Percentiles rank a stretch among this genome's conserved stretches.
Evolutionary conservation across 2,888 invertebrate species (phyloP).

Genomic region (Himalopsyche kuldschensis): DNA sequence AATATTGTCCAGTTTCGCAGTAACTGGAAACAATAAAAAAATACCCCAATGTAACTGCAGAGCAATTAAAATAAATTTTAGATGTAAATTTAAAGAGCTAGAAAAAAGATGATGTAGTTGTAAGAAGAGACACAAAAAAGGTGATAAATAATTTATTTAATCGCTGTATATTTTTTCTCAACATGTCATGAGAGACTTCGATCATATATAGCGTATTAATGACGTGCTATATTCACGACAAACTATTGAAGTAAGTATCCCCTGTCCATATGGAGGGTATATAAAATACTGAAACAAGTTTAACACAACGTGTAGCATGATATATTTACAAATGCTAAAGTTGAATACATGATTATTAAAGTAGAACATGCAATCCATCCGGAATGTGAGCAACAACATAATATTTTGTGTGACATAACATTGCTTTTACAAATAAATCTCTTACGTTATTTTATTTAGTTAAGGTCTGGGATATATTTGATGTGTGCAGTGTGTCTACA

Average conservation of each 20-base stretch:
- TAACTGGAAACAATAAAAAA: no score
- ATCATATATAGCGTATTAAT: background rate
- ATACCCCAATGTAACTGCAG: no score
- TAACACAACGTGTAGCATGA: background rate
- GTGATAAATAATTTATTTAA: no score
- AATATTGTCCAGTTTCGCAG: no score
- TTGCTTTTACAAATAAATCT: background rate
- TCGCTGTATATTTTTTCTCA: no score
- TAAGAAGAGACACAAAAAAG: no score
- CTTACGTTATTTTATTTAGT: background rate
- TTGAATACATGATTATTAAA: background rate
- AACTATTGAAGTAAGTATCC: background rate
- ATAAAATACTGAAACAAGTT: background rate
- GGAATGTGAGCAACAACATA: background rate
- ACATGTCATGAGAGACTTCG: background rate
- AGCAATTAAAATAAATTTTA: no score
- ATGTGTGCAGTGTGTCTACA: background rate
- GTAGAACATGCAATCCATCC: background rate
- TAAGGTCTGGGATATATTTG: background rate
- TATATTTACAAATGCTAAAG: background rate
- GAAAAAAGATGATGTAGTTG: no score
- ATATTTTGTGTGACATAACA: background rate
- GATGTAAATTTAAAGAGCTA: no score
- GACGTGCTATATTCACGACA: background rate
- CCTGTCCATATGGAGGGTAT: background rate